Percentiles rank a stretch among this genome's conserved stretches.
Conservation (phyloP, 2,797 vertebrate species). For the Atherinosoma microstoma region DNA sequence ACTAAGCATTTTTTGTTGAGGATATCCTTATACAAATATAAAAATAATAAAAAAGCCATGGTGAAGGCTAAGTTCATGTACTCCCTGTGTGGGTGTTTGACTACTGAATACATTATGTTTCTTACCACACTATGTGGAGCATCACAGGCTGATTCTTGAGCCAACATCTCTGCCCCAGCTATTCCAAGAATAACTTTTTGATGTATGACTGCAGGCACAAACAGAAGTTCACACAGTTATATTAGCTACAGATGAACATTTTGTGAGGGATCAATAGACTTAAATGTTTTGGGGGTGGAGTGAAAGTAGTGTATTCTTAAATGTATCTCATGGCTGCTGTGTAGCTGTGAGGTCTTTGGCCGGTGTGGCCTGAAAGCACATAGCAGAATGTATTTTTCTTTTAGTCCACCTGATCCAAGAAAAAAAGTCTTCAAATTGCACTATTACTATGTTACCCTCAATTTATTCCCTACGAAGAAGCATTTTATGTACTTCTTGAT, state of each 20-base stretch:
- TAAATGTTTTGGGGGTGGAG: slow-evolving; percentile 19
- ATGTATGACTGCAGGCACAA: slow-evolving; percentile 28
- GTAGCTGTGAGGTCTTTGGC: slow-evolving; percentile 25
- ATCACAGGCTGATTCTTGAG: slow-evolving; percentile 23
- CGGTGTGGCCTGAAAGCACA: slow-evolving; percentile 13
- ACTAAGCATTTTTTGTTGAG: slow-evolving; percentile 62
- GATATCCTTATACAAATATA: slow-evolving; percentile 47
- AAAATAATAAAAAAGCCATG: slow-evolving; percentile 37
- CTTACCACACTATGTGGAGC: slow-evolving; percentile 35
- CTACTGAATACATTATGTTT: slow-evolving; percentile 48
- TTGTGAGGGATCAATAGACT: slow-evolving; percentile 41
- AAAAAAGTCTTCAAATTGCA: not conserved
- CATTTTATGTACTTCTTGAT: not conserved
- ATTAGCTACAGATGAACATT: slow-evolving; percentile 33
- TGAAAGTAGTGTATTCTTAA: slow-evolving; percentile 17
- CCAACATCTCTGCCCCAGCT: slow-evolving; percentile 22
- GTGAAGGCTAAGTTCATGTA: slow-evolving; percentile 63
- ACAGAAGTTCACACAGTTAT: slow-evolving; percentile 29
- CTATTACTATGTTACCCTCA: not conserved
- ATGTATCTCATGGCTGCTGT: slow-evolving; percentile 34
- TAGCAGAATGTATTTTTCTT: not conserved
- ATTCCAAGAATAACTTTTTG: slow-evolving; percentile 27
- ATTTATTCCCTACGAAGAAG: not conserved
- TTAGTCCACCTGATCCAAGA: not conserved
- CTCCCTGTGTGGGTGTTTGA: slow-evolving; percentile 64